These are phyloP conservation scores for Phlogophora meticulosa DNA, from an alignment of 2,888 invertebrate species.

Conservation along the genomic window DNA sequence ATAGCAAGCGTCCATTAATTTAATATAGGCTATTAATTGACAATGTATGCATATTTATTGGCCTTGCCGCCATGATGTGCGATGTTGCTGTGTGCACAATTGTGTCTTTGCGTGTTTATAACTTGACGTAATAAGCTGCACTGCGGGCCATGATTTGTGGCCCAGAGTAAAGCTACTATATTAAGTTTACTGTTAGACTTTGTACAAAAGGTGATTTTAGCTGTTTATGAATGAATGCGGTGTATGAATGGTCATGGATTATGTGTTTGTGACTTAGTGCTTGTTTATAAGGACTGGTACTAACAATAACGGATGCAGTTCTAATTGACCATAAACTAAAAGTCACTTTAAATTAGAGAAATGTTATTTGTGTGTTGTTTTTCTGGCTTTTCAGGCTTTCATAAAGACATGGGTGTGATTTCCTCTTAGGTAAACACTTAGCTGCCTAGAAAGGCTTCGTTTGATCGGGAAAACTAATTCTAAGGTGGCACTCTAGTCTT, in stretches of 20 bases:
- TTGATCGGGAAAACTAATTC: no score
- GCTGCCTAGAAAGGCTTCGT: no score
- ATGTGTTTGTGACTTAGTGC: slow-evolving; percentile 23
- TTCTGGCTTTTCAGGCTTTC: no score
- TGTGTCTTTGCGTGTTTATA: slow-evolving; percentile 64
- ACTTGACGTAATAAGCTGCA: slow-evolving; percentile 59
- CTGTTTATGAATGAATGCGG: slow-evolving; percentile 30
- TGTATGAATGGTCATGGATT: slow-evolving; percentile 23
- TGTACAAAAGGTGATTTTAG: slow-evolving; percentile 46
- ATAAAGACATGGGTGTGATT: no score
- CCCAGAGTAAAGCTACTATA: slow-evolving; percentile 29
- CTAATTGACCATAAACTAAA: neutral
- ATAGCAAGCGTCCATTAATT: slow-evolving; percentile 58
- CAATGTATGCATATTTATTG: slow-evolving; percentile 65
- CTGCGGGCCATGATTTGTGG: slow-evolving; percentile 44
- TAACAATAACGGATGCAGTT: neutral
- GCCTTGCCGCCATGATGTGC: slow-evolving; percentile 55
- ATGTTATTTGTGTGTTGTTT: no score
- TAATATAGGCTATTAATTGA: slow-evolving; percentile 65
- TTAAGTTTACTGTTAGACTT: slow-evolving; percentile 53
- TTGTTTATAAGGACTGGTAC: slow-evolving; percentile 7
- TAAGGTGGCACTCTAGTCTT: no score
- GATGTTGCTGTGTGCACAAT: slow-evolving; percentile 56
- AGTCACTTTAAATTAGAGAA: neutral
- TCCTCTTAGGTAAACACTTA: no score